Evolutionary conservation across 1,140 invertebrate species (phyloP), one percentile per base, ranked within the genome.

Genomic region (Lasioglossum baleicum): DNA sequence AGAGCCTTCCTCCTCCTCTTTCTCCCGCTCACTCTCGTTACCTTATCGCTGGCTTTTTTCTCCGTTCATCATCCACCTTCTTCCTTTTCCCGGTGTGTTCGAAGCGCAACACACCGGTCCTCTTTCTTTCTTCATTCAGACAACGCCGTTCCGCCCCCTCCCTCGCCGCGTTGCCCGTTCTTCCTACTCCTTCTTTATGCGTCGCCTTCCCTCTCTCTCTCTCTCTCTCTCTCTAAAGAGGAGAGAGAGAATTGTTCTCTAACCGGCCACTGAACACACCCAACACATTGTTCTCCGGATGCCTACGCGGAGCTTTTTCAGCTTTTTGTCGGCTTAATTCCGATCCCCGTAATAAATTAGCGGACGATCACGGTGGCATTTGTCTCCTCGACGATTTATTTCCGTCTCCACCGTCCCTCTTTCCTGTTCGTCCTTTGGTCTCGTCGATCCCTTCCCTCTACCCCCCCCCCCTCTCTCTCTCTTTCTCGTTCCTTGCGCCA

Each of bases 291-390:
- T 89, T 87, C 85, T 79, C 64, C 81, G 75, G 73, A 88, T 89
- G 86, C 78, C 78, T 80, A 63, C 64, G 75, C 88, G 74, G 71
- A 64, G 85, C 87, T 88, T 86, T 85, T 87, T 88, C 85, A 84
- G 83, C 85, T 89, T 90, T 88, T 91, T 90, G 87, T 81, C 87
- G 89, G 89, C 87, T 91, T 89, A 91, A 92, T 92, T 91, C 90
- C 90, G 81, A 89, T 89, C 87, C 85, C 90, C 84, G 77, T 83
- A 87, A 88, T 88, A 87, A 87, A 88, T 85, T 87, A 87, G 76
- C 77, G 76, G 79, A 48, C 86, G 85, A 87, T 87, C 85, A 87
- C 87, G 91, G 92, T 93, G 92, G 92, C 91, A 92, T 92, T 92
- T 91, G 90, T 92, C 90, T 88, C 88, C 83, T 78, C 74, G 81